phyloP scores from a whole-genome alignment of 2,888 invertebrate genomes.

The Chrysina gloriosa region DNA sequence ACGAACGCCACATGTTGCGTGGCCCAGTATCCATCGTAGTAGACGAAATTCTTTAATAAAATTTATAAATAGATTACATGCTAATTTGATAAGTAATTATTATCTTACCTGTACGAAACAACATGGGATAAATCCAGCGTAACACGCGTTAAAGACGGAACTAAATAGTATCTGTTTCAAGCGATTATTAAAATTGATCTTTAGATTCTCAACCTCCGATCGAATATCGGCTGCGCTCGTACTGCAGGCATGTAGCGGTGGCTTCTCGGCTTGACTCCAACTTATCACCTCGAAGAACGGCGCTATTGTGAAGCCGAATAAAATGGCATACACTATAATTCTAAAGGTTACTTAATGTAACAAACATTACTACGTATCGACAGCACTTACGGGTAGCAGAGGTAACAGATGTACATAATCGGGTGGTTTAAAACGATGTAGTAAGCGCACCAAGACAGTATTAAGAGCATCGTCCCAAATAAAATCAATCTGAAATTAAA shows the following conservation, averaged over 20 bases:
- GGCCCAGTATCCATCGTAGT: constrained; percentile 87
- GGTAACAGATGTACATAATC: constrained; percentile 82
- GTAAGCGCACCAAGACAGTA: constrained; percentile 77
- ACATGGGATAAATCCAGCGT: constrained; percentile 89
- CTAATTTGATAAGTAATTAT: not conserved
- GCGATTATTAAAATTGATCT: constrained; percentile 88
- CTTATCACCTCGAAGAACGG: constrained; percentile 78
- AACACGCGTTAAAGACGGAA: constrained; percentile 87
- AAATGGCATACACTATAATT: constrained; percentile 79
- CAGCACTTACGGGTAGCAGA: constrained; percentile 89
- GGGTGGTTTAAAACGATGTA: constrained; percentile 81
- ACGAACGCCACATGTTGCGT: constrained; percentile 86
- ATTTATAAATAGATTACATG: not conserved
- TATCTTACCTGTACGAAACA: constrained; percentile 84
- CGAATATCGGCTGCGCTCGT: constrained; percentile 78
- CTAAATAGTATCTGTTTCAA: constrained; percentile 86
- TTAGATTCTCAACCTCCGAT: constrained; percentile 85
- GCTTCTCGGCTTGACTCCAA: constrained; percentile 66
- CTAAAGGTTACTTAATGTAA: constrained; percentile 64
- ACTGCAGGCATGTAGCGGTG: constrained; percentile 82
- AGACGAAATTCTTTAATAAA: constrained; percentile 70
- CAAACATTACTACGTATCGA: not conserved
- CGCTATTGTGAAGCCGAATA: constrained; percentile 82
- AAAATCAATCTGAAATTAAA: constrained; percentile 71
- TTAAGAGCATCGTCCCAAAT: constrained; percentile 70